Evolutionary conservation across 53 echinoderm and acorn worm species (phyloP).

Genomic region (Antedon mediterranea): DNA sequence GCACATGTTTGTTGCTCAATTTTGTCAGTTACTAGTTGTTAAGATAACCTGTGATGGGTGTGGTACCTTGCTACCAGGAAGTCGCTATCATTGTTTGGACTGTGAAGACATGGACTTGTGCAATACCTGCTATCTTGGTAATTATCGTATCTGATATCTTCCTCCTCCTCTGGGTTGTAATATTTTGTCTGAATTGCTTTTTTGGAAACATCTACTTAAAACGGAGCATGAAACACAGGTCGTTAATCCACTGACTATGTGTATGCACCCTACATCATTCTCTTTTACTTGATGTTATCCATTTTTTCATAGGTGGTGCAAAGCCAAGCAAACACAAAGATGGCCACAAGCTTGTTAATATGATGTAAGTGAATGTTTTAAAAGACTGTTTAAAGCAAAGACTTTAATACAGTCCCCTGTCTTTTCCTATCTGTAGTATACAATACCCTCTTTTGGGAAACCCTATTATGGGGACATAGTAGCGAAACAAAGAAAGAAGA

Average conservation of each 20-base stretch:
- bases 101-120: conserved; percentile 96
- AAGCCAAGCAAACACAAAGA: conserved; percentile 69
- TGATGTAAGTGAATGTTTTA: conserved; percentile 48
- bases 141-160: too few species aligned
- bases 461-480: too few species aligned
- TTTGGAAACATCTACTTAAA: too few species aligned
- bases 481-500: too few species aligned
- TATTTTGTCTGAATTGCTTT: not conserved
- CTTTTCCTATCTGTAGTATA: too few species aligned
- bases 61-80: conserved; percentile 42
- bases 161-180: not conserved
- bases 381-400: not conserved
- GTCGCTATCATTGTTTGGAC: conserved; percentile 62
- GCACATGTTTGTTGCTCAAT: conserved; percentile 98
- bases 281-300: too few species aligned
- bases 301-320: conserved; percentile 47
- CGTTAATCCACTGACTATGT: too few species aligned
- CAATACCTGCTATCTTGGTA: conserved; percentile 74
- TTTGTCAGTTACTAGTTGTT: conserved; percentile 54
- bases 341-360: conserved; percentile 74
- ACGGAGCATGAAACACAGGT: too few species aligned
- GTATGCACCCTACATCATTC: too few species aligned
- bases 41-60: conserved; percentile 84
- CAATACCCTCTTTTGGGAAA: not conserved
- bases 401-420: not conserved